A percentile compares a stretch with the other conserved stretches of the same genome.
These are phyloP conservation scores for Lepidurus couesii DNA, from an alignment of 1,140 invertebrate species.

Conservation along the genomic window DNA sequence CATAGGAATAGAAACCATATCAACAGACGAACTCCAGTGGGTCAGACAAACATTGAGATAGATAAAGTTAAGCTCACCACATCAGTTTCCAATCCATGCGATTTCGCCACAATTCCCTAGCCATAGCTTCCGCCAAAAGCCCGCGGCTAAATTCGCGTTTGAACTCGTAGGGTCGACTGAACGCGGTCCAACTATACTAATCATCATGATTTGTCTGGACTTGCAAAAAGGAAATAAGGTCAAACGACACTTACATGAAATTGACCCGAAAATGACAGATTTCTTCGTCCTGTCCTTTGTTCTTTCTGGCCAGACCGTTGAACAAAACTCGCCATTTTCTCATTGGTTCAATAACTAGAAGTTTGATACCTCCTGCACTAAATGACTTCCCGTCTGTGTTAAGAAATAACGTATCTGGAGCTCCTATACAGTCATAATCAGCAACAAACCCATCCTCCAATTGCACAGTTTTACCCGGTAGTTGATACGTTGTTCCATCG, in stretches of 20 bases:
- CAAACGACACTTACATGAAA: slow-evolving; percentile 44
- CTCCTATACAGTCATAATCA: slow-evolving; percentile 38
- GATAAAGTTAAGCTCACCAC: slow-evolving; percentile 31
- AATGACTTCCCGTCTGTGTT: slow-evolving; percentile 45
- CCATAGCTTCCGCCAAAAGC: slow-evolving; percentile 51
- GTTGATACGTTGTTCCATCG: slow-evolving; percentile 48
- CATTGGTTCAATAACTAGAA: slow-evolving; percentile 52
- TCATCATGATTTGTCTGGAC: neutral
- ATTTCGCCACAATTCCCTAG: slow-evolving; percentile 51
- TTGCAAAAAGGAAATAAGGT: slow-evolving; percentile 25
- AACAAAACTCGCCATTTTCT: slow-evolving; percentile 53
- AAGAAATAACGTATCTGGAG: slow-evolving; percentile 46
- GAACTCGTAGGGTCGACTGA: slow-evolving; percentile 46
- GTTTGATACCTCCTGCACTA: slow-evolving; percentile 52
- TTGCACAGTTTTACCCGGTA: slow-evolving; percentile 47
- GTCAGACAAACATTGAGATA: neutral
- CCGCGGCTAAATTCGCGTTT: slow-evolving; percentile 48
- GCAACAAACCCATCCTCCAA: slow-evolving; percentile 32
- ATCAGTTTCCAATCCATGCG: slow-evolving; percentile 35
- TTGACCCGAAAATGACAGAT: slow-evolving; percentile 48
- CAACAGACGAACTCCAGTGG: neutral
- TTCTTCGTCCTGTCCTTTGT: slow-evolving; percentile 38
- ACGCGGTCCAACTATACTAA: slow-evolving; percentile 53
- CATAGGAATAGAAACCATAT: neutral
- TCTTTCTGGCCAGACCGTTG: slow-evolving; percentile 52